phyloP scores from a whole-genome alignment of 2,888 invertebrate species.

The Malacosoma neustria region DNA sequence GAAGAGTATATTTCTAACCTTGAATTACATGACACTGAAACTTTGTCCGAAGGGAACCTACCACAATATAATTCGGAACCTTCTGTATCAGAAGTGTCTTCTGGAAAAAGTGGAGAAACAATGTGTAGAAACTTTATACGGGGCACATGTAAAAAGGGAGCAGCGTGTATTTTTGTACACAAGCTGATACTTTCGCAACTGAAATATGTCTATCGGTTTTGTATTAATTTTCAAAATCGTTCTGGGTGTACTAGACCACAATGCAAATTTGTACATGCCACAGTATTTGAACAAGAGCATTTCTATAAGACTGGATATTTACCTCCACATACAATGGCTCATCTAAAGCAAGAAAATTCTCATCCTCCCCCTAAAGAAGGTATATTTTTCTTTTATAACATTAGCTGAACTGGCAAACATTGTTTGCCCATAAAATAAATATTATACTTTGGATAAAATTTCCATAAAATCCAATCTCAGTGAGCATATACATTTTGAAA shows the following conservation, averaged over 20 bases:
- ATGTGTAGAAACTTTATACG: conserved; percentile 48
- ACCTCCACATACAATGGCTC: conserved; percentile 35
- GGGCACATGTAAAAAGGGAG: conserved; percentile 38
- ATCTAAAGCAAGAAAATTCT: conserved; percentile 24
- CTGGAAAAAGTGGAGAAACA: conserved; percentile 7
- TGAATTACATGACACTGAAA: conserved; percentile 3
- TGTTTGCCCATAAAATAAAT: too few species aligned
- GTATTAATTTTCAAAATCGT: conserved; percentile 42
- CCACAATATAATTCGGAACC: neutral
- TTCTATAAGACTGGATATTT: conserved; percentile 40
- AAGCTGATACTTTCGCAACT: conserved; percentile 37
- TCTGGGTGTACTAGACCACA: conserved; percentile 28
- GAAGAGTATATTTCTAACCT: conserved; percentile 7
- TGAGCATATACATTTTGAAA: too few species aligned
- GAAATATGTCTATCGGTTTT: conserved; percentile 41
- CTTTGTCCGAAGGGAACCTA: neutral
- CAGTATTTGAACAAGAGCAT: conserved; percentile 44
- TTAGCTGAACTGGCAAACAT: too few species aligned
- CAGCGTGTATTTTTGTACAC: conserved; percentile 37
- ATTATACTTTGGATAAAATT: too few species aligned
- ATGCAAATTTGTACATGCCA: conserved; percentile 51
- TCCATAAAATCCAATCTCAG: too few species aligned
- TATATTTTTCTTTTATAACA: too few species aligned
- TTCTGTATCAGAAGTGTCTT: conserved; percentile 4
- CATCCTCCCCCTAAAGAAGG: conserved; percentile 7